Conservation (phyloP, 2,113 vertebrate genomes). For the Connochaetes taurinus region DNA sequence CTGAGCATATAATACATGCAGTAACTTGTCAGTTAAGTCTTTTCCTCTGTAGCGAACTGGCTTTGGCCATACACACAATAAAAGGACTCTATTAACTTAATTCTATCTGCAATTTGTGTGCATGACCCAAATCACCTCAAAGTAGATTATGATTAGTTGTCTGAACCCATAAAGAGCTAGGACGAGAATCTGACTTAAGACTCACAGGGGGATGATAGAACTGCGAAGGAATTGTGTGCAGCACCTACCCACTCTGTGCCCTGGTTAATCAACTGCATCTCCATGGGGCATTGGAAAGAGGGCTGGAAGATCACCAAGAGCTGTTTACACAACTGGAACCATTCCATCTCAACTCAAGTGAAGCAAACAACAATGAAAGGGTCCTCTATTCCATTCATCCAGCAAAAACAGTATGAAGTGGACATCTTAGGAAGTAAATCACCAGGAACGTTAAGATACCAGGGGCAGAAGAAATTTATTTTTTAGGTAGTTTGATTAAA, state of each 20-base stretch:
- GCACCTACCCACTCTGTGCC: conserved; percentile 63
- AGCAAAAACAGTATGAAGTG: conserved; percentile 75
- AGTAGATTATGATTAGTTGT: conserved; percentile 41
- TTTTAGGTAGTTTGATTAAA: not conserved
- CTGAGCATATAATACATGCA: conserved; percentile 14
- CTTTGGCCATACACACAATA: conserved; percentile 28
- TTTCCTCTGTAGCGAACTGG: conserved; percentile 22
- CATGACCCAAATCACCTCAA: conserved; percentile 52
- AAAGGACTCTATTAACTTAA: conserved; percentile 43
- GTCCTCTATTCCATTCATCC: conserved; percentile 67
- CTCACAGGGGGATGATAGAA: not conserved
- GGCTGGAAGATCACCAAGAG: conserved; percentile 65
- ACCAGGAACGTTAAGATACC: conserved; percentile 50
- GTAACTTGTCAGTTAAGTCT: conserved; percentile 55
- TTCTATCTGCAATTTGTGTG: conserved; percentile 52
- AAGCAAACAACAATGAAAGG: conserved; percentile 71
- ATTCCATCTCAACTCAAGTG: conserved; percentile 74
- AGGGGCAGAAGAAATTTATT: conserved; percentile 16
- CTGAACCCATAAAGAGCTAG: not conserved
- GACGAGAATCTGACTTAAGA: not conserved
- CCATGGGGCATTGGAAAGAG: conserved; percentile 62
- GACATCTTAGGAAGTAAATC: conserved; percentile 69
- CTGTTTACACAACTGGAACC: conserved; percentile 82
- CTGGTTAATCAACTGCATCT: conserved; percentile 71
- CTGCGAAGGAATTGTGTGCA: conserved; percentile 48